These are phyloP conservation scores for Uloborus plumipes DNA, from an alignment of 2,888 invertebrate species.

Conservation along the genomic window DNA sequence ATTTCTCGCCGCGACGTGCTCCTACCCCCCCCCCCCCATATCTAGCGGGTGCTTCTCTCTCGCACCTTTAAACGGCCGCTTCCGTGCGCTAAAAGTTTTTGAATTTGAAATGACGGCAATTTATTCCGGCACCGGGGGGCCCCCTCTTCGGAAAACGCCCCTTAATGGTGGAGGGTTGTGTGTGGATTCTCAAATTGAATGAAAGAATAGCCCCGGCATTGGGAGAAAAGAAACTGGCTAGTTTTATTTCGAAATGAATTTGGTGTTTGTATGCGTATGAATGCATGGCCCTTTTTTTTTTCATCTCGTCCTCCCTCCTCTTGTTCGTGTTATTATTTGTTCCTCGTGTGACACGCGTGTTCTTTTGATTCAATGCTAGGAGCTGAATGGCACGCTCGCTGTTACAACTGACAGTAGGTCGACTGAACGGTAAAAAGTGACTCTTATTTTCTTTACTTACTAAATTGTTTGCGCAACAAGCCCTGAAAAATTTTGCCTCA, in stretches of 20 bases:
- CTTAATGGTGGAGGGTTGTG: conserved; percentile 41
- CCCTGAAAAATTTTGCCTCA: no score
- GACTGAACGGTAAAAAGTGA: no score
- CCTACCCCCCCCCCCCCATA: conserved; percentile 13
- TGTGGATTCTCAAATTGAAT: conserved; percentile 50
- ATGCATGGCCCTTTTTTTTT: neutral
- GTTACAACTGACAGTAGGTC: no score
- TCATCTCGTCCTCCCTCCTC: neutral
- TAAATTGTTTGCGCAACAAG: no score
- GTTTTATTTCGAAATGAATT: conserved; percentile 55
- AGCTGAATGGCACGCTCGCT: no score
- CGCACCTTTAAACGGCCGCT: conserved; percentile 59
- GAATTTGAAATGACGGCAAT: conserved; percentile 65
- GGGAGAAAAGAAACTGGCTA: conserved; percentile 20
- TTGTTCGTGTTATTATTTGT: no score
- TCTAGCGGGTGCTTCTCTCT: conserved; percentile 6
- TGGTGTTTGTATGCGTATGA: conserved; percentile 6
- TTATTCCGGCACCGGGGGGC: conserved; percentile 33
- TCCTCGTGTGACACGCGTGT: no score
- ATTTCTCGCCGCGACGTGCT: conserved; percentile 22
- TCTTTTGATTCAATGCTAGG: no score
- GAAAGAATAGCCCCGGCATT: conserved; percentile 38
- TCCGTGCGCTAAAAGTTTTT: conserved; percentile 64
- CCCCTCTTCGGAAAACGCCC: conserved; percentile 31
- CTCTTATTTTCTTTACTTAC: no score